Conservation (phyloP, 2,888 invertebrate species). For the Agriotes lineatus region DNA sequence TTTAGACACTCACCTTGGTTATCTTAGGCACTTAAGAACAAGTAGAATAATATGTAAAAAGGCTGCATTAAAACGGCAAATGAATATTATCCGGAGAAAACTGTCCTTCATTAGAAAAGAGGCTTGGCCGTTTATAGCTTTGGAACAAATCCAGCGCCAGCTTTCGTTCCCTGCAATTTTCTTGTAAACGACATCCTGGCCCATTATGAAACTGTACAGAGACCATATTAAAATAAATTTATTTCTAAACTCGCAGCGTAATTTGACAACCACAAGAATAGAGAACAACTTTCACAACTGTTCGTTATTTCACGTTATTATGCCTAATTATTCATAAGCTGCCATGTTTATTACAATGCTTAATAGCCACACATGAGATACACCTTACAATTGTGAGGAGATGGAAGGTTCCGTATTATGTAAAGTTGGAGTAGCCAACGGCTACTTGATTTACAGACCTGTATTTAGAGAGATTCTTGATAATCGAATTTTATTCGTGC, state of each 20-base stretch:
- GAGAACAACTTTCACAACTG: constrained; percentile 57
- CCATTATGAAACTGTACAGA: constrained; percentile 19
- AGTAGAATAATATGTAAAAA: constrained; percentile 7
- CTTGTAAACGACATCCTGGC: constrained; percentile 13
- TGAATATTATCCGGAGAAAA: background rate
- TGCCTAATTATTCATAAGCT: constrained; percentile 56
- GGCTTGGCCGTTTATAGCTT: constrained; percentile 14
- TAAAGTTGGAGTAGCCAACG: constrained; percentile 31
- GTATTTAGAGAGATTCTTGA: constrained; percentile 19
- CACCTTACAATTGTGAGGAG: constrained; percentile 42
- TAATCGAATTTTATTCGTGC: background rate
- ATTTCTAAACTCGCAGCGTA: constrained; percentile 15
- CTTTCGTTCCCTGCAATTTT: constrained; percentile 3
- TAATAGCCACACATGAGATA: constrained; percentile 49
- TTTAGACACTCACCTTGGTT: constrained; percentile 24
- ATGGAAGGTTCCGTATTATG: constrained; percentile 27
- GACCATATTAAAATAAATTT: constrained; percentile 25
- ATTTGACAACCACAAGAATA: constrained; percentile 39
- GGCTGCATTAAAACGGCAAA: constrained; percentile 12
- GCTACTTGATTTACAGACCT: constrained; percentile 28
- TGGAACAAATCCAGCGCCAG: background rate
- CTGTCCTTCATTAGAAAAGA: background rate
- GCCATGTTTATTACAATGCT: constrained; percentile 52
- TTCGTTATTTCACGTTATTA: constrained; percentile 55
- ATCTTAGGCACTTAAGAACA: background rate